Percentiles rank a stretch among this genome's conserved stretches.
phyloP scores from a whole-genome alignment of 1,140 invertebrate species.

The Mesaphorura yosii region DNA sequence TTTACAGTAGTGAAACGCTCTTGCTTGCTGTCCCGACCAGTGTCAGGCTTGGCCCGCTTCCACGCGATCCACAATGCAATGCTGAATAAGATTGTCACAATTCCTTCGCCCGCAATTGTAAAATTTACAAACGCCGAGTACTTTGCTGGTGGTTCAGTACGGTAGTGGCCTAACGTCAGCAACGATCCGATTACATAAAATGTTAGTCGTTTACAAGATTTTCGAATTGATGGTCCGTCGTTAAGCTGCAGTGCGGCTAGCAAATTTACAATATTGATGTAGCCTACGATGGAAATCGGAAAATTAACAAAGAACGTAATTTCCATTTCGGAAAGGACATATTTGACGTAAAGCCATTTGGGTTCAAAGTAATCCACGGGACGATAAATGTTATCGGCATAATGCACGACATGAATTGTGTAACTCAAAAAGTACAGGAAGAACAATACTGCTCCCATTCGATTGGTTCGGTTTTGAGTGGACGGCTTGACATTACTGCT shows the following conservation, averaged over 20 bases:
- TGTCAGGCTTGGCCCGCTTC: too few species aligned
- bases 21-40: too few species aligned
- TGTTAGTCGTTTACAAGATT: slow-evolving; percentile 1
- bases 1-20: too few species aligned
- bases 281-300: slow-evolving; percentile 8
- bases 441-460: background rate
- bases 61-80: background rate
- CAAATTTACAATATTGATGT: background rate
- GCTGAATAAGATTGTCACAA: slow-evolving; percentile 1
- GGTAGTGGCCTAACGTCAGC: slow-evolving; percentile 13
- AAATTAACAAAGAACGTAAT: slow-evolving; percentile 18
- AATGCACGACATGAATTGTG: slow-evolving; percentile 12
- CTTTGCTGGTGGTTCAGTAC: slow-evolving; percentile 3
- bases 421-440: slow-evolving; percentile 7
- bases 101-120: slow-evolving; percentile 16
- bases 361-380: slow-evolving; percentile 18
- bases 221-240: background rate
- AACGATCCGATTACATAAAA: slow-evolving; percentile 13
- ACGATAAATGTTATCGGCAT: slow-evolving; percentile 17
- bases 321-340: slow-evolving; percentile 13
- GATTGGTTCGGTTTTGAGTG: background rate
- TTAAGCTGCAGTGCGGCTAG: background rate
- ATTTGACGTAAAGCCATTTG: slow-evolving; percentile 7
- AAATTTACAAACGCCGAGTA: slow-evolving; percentile 12
- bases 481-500: background rate